phyloP scores from a whole-genome alignment of 2,113 vertebrate species.

The Phalacrocorax brasilianus region DNA sequence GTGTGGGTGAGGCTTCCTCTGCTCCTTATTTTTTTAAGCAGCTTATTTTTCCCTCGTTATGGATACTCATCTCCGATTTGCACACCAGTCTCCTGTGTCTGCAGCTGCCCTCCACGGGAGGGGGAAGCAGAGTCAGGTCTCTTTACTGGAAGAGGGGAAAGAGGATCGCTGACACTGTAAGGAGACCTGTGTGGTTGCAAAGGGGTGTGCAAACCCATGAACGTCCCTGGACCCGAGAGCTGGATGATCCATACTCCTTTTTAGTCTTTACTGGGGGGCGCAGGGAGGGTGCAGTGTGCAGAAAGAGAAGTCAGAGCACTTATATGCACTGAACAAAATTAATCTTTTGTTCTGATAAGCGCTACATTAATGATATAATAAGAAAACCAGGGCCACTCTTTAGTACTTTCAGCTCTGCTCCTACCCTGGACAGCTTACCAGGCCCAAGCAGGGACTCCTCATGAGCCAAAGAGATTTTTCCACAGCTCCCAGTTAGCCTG shows the following conservation, averaged over 20 bases:
- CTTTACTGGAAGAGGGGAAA: not conserved
- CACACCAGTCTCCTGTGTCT: not conserved
- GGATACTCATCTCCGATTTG: not conserved
- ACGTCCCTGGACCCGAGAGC: too few species aligned
- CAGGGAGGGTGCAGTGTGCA: not conserved
- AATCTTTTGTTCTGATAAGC: not conserved
- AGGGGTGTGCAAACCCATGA: not conserved
- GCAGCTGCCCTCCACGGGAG: not conserved
- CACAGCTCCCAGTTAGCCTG: not conserved
- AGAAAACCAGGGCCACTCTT: not conserved
- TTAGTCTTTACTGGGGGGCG: not conserved
- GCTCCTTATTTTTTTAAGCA: not conserved
- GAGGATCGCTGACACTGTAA: rapidly evolving
- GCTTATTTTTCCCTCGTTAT: not conserved
- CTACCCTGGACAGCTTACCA: not conserved
- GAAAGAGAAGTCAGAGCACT: not conserved
- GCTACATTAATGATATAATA: not conserved
- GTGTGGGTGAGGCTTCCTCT: not conserved
- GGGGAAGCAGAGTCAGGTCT: not conserved
- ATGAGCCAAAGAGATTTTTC: not conserved
- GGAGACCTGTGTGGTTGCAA: not conserved
- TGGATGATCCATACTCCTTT: not conserved
- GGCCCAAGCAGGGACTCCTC: not conserved
- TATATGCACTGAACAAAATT: not conserved
- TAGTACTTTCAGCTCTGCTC: not conserved